Percentiles rank a stretch among this genome's conserved stretches.
These are phyloP conservation scores for Rhaphigaster nebulosa DNA, from an alignment of 2,888 invertebrate species.

Conservation along the genomic window DNA sequence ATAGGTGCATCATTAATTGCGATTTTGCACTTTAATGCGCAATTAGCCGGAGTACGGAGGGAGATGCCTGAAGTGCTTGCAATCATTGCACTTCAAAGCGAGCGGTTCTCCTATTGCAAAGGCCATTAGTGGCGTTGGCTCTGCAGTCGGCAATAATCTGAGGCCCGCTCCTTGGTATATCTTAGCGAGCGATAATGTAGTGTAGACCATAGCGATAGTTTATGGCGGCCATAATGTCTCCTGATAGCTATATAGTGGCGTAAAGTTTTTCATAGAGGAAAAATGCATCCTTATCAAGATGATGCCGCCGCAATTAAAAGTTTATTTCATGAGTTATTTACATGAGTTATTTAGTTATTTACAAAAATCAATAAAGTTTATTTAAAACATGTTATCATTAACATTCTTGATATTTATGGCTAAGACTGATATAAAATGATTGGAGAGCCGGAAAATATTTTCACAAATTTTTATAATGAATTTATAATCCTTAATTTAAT, in stretches of 20 bases:
- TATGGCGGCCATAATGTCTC: background rate
- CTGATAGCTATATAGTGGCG: background rate
- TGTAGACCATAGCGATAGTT: background rate
- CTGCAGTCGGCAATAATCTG: background rate
- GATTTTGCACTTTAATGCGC: slow-evolving; percentile 20
- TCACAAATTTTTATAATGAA: no score
- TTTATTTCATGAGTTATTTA: background rate
- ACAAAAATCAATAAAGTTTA: no score
- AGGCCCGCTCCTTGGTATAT: background rate
- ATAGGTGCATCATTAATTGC: slow-evolving; percentile 17
- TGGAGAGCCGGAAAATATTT: no score
- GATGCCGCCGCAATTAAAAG: background rate
- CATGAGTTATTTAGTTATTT: background rate
- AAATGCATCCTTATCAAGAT: background rate
- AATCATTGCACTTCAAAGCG: slow-evolving; percentile 37
- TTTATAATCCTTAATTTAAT: no score
- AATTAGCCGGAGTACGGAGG: background rate
- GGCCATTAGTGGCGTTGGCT: background rate
- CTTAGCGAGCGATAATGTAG: background rate
- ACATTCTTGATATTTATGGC: no score
- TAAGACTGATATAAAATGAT: no score
- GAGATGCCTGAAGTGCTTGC: background rate
- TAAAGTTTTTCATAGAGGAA: background rate
- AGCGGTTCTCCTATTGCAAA: background rate
- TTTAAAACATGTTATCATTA: no score